Evolutionary conservation across 2,888 invertebrate genomes (phyloP).

Genomic region (Chelonus formosanus): DNA sequence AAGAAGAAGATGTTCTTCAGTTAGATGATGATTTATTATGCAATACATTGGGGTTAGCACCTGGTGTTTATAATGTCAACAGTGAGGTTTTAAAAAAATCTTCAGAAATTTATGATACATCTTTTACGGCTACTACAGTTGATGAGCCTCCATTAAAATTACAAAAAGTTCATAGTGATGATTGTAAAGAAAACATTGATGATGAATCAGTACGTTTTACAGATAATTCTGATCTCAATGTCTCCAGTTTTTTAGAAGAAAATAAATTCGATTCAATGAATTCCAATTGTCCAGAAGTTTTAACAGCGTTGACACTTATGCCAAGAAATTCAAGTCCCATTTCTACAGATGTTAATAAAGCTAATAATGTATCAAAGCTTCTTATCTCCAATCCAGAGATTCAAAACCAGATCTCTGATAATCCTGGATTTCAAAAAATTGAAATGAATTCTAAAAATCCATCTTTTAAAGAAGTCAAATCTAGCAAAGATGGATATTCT

Average conservation of each 20-base stretch:
- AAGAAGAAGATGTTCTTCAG: slow-evolving; percentile 47
- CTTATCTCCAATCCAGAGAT: slow-evolving; percentile 58
- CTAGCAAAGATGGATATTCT: slow-evolving; percentile 42
- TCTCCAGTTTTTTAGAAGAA: slow-evolving; percentile 55
- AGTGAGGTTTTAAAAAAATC: slow-evolving; percentile 47
- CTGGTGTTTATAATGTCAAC: slow-evolving; percentile 55
- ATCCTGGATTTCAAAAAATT: slow-evolving; percentile 58
- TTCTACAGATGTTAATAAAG: slow-evolving; percentile 37
- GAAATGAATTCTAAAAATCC: slow-evolving; percentile 47
- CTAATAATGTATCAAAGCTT: slow-evolving; percentile 50
- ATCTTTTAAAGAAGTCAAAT: slow-evolving; percentile 36
- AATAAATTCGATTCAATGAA: slow-evolving; percentile 47
- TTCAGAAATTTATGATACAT: slow-evolving; percentile 36
- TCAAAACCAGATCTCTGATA: slow-evolving; percentile 56
- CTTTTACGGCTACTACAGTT: slow-evolving; percentile 24
- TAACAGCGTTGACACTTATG: slow-evolving; percentile 59
- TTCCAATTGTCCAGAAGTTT: slow-evolving; percentile 58
- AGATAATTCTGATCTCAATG: slow-evolving; percentile 54
- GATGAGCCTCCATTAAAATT: slow-evolving; percentile 54
- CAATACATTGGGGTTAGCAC: slow-evolving; percentile 52
- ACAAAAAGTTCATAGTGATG: slow-evolving; percentile 49
- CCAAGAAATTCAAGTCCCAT: slow-evolving; percentile 52
- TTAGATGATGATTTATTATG: slow-evolving; percentile 54
- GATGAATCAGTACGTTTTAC: slow-evolving; percentile 55
- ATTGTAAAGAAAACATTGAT: slow-evolving; percentile 53